phyloP scores from a whole-genome alignment of 1,140 invertebrate genomes.

The Calliphora vicina region DNA sequence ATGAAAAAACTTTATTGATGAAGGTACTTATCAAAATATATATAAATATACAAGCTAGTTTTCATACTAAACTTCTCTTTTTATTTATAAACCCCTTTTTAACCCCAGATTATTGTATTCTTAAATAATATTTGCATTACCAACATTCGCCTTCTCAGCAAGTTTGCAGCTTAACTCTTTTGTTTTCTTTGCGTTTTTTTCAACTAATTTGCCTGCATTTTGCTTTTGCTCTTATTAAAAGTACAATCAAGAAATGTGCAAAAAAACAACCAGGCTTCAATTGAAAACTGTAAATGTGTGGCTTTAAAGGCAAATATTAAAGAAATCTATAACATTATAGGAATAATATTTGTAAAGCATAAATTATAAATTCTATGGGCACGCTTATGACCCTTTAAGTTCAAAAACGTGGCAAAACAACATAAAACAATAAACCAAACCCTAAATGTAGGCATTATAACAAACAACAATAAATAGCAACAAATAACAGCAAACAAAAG shows the following conservation, averaged over 20 bases:
- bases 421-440: conserved; percentile 4
- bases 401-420: conserved; percentile 20
- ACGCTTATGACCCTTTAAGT: conserved; percentile 34
- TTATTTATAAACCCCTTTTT: too few species aligned
- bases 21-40: too few species aligned
- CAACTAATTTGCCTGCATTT: too few species aligned
- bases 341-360: conserved; percentile 7
- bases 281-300: conserved; percentile 20
- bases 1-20: too few species aligned
- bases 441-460: not conserved
- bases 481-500: not conserved
- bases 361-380: conserved; percentile 34
- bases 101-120: too few species aligned
- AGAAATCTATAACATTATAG: not conserved
- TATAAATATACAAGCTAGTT: too few species aligned
- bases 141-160: too few species aligned
- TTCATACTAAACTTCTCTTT: too few species aligned
- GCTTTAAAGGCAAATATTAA: too few species aligned
- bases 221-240: not conserved
- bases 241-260: not conserved
- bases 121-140: too few species aligned
- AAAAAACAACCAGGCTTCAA: not conserved
- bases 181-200: not conserved
- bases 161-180: conserved; percentile 56
- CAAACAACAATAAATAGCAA: not conserved